Conservation (phyloP, 2,888 invertebrate genomes). For the Andrena hattorfiana region DNA sequence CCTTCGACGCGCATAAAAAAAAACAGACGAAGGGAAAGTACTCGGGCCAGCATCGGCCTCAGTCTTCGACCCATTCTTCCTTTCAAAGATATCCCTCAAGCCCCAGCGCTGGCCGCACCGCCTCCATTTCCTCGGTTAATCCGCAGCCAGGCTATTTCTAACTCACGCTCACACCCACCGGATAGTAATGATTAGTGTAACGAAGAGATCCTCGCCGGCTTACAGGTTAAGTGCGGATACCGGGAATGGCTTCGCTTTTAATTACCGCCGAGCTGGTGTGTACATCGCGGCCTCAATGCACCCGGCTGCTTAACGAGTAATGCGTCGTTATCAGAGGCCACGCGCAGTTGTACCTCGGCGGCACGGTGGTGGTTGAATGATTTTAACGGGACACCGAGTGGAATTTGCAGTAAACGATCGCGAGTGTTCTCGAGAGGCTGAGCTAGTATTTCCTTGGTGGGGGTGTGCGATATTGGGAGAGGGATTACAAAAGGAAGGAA, state of each 20-base stretch:
- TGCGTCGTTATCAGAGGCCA: slow-evolving; percentile 64
- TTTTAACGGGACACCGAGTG: slow-evolving; percentile 46
- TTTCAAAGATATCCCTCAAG: slow-evolving; percentile 35
- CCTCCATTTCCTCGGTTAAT: slow-evolving; percentile 15
- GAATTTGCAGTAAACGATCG: slow-evolving; percentile 34
- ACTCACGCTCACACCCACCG: slow-evolving; percentile 25
- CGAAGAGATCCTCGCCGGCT: slow-evolving; percentile 62
- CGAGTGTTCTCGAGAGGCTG: not conserved
- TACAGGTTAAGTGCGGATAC: slow-evolving; percentile 65
- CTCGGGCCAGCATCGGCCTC: not conserved
- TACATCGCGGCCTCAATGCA: slow-evolving; percentile 66
- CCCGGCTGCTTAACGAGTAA: slow-evolving; percentile 69
- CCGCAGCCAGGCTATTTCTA: slow-evolving; percentile 35
- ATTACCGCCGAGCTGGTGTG: slow-evolving; percentile 64
- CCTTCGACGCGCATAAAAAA: slow-evolving; percentile 19
- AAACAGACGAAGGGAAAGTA: slow-evolving; percentile 12
- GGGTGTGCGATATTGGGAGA: not conserved
- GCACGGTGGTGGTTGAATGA: slow-evolving; percentile 58
- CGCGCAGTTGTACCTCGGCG: slow-evolving; percentile 18
- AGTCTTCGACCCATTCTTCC: slow-evolving; percentile 29
- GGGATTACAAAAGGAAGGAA: not conserved
- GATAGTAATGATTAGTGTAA: slow-evolving; percentile 72
- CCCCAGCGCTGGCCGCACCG: not conserved
- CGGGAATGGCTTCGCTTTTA: slow-evolving; percentile 70
- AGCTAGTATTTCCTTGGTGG: not conserved